phyloP scores from a whole-genome alignment of 64 coral and sea anemone species.

The Hydrozoanthus tunicans region DNA sequence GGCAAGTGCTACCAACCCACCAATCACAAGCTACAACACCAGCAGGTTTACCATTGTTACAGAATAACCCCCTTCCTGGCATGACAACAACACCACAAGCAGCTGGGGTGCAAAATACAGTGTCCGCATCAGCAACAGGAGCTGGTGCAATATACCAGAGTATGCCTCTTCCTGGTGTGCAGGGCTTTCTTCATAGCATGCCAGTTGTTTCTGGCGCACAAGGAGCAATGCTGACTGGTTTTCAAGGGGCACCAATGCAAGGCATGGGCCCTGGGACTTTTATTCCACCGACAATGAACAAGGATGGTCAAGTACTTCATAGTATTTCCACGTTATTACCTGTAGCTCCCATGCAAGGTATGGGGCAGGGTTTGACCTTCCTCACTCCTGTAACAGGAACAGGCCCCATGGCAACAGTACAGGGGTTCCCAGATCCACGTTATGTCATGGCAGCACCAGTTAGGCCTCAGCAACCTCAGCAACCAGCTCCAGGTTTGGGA shows the following conservation, averaged over 20 bases:
- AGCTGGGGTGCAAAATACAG: constrained; percentile 17
- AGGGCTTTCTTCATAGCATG: constrained; percentile 58
- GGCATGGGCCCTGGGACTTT: constrained; percentile 65
- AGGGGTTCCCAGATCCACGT: constrained; percentile 67
- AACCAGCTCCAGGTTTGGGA: constrained; percentile 28
- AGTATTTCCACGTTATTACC: constrained; percentile 85
- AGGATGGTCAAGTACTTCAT: constrained; percentile 89
- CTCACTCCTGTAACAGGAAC: constrained; percentile 71
- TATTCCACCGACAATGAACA: constrained; percentile 71
- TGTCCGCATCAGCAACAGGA: constrained; percentile 57
- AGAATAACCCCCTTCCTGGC: constrained; percentile 22
- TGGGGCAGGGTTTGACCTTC: constrained; percentile 79
- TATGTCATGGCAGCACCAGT: constrained; percentile 72
- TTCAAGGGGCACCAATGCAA: constrained; percentile 68
- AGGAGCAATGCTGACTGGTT: constrained; percentile 72
- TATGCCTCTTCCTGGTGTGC: constrained; percentile 88
- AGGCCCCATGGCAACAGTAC: constrained; percentile 61
- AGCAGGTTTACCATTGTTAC: constrained; percentile 20
- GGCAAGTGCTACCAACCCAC: background rate
- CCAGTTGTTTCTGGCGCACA: constrained; percentile 49
- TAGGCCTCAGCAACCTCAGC: constrained; percentile 29
- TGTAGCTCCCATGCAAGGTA: constrained; percentile 80
- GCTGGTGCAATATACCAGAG: constrained; percentile 73
- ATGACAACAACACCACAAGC: constrained; percentile 8
- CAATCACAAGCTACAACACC: constrained; percentile 17